Evolutionary conservation across 1,140 invertebrate genomes (phyloP).

Genomic region (Uloborus diversus): DNA sequence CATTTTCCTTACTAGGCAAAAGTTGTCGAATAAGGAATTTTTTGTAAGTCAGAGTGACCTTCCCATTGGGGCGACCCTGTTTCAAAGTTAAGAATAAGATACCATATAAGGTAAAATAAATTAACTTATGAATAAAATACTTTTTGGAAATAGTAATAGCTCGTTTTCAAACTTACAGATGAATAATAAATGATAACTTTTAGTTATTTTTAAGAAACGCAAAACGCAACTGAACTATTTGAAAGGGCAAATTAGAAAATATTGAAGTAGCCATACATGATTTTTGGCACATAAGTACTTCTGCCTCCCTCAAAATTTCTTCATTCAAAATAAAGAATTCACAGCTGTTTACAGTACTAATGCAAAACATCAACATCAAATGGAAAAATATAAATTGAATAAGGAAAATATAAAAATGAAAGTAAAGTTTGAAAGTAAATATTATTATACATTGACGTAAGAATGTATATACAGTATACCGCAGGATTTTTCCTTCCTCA

Average conservation of each 20-base stretch:
- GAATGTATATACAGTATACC: constrained; percentile 41
- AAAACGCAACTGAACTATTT: not conserved
- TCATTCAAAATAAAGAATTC: constrained; percentile 9
- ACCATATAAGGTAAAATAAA: too few species aligned
- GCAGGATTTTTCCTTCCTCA: constrained; percentile 33
- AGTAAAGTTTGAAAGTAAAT: constrained; percentile 2
- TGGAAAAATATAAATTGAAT: constrained; percentile 8
- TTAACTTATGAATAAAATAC: too few species aligned
- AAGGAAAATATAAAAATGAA: constrained; percentile 18
- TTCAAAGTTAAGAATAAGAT: too few species aligned
- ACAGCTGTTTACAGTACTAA: not conserved
- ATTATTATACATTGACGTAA: constrained; percentile 33
- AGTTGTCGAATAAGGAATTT: too few species aligned
- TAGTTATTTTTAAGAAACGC: not conserved
- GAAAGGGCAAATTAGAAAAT: not conserved
- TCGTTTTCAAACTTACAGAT: too few species aligned
- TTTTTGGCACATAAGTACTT: constrained; percentile 20
- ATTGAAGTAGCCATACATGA: not conserved
- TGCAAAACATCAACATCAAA: constrained; percentile 21
- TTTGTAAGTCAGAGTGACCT: too few species aligned
- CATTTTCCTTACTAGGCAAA: too few species aligned
- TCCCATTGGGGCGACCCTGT: too few species aligned
- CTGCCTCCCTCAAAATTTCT: not conserved
- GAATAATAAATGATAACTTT: constrained; percentile 11
- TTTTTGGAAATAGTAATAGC: too few species aligned